Conservation (phyloP, 2,113 vertebrate genomes). For the Loxodonta africana region DNA sequence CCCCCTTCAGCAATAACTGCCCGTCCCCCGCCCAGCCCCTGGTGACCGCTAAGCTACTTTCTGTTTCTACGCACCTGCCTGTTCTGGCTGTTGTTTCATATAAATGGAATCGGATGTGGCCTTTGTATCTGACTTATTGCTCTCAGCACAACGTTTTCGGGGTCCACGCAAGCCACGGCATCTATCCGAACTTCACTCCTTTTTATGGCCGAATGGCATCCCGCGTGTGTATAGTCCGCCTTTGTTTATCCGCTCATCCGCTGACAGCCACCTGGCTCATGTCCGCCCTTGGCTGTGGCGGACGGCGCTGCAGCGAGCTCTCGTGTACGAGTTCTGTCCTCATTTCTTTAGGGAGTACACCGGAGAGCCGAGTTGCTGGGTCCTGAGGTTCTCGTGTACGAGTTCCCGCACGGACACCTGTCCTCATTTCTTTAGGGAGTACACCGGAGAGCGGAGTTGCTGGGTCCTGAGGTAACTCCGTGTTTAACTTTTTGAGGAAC, state of each 20-base stretch:
- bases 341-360: accelerated
- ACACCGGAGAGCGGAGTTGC: accelerated
- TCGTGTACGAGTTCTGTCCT: accelerated
- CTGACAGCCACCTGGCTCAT: accelerated
- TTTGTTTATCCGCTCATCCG: accelerated
- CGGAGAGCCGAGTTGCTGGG: accelerated
- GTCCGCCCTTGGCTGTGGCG: accelerated
- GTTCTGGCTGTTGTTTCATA: neutral
- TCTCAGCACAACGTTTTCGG: accelerated
- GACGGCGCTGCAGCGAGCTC: accelerated
- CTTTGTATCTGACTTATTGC: no score
- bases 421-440: neutral
- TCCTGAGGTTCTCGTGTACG: accelerated
- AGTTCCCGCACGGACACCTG: no score
- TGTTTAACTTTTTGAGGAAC: accelerated
- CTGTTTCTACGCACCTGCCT: neutral
- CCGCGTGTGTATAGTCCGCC: accelerated
- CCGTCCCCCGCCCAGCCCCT: neutral
- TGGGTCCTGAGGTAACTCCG: accelerated
- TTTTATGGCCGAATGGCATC: accelerated
- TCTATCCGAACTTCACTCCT: accelerated
- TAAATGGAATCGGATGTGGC: neutral
- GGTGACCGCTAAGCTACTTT: accelerated
- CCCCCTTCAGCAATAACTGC: neutral
- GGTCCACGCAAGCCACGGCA: accelerated